A percentile compares a stretch with the other conserved stretches of the same genome.
Conservation (phyloP, 2,888 invertebrate genomes). For the Pachycephus smyrnensis region DNA sequence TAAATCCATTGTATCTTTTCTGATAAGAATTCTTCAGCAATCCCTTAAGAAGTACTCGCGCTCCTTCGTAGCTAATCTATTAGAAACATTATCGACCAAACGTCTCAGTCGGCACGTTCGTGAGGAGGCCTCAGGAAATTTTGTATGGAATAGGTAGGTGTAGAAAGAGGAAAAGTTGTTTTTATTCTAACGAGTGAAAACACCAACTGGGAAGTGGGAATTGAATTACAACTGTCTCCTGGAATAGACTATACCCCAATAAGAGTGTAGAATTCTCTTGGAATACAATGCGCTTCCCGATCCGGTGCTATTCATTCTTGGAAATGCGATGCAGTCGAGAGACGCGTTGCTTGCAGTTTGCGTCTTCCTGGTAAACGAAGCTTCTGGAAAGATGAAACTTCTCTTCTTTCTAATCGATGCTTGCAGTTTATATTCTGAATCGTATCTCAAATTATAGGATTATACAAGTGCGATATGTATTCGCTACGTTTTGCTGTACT, state of each 20-base stretch:
- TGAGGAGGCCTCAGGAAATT: background rate
- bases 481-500: background rate
- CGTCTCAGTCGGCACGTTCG: background rate
- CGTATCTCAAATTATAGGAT: background rate
- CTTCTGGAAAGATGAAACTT: background rate
- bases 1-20: background rate
- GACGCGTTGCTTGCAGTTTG: background rate
- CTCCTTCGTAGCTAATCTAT: background rate
- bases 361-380: background rate
- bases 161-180: background rate
- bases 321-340: background rate
- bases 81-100: background rate
- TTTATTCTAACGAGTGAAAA: background rate
- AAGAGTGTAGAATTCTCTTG: background rate
- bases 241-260: background rate
- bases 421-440: background rate
- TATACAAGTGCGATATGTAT: background rate
- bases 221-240: background rate
- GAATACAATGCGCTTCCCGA: background rate
- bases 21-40: background rate
- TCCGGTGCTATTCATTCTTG: background rate
- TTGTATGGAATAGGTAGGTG: background rate
- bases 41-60: background rate
- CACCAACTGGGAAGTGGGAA: background rate
- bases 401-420: background rate